Conservation (phyloP, 2,888 invertebrate genomes). For the Aethes cnicana region DNA sequence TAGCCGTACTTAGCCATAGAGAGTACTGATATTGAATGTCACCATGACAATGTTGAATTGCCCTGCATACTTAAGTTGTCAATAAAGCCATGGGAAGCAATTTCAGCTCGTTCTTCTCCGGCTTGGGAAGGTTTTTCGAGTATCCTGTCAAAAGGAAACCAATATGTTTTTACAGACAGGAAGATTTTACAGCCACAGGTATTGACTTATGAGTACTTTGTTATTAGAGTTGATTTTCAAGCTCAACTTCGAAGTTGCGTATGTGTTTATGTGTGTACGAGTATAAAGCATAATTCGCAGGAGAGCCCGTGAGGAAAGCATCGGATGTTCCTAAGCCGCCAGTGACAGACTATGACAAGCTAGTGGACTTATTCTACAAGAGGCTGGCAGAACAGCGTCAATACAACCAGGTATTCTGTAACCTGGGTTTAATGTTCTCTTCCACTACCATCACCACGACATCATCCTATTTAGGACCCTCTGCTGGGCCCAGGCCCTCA, state of each 20-base stretch:
- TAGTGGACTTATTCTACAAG: conserved; percentile 78
- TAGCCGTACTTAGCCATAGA: too few relatives aligned
- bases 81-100: conserved; percentile 69
- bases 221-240: neutral
- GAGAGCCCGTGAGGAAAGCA: conserved; percentile 57
- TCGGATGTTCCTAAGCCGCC: conserved; percentile 48
- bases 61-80: neutral
- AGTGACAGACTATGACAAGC: conserved; percentile 77
- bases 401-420: conserved; percentile 63
- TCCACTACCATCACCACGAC: too few relatives aligned
- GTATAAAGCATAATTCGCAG: conserved; percentile 44
- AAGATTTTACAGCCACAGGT: conserved; percentile 82
- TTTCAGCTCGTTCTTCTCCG: conserved; percentile 65
- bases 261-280: too few relatives aligned
- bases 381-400: conserved; percentile 74
- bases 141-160: conserved; percentile 83
- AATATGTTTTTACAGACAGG: conserved; percentile 81
- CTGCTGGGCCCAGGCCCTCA: too few relatives aligned
- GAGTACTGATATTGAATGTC: too few relatives aligned
- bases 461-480: too few relatives aligned
- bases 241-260: too few relatives aligned
- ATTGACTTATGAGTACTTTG: conserved; percentile 4
- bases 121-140: conserved; percentile 76
- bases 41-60: conserved; percentile 9
- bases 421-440: too few relatives aligned